phyloP scores from a whole-genome alignment of 2,888 invertebrate genomes.

The Tribolium freemani region DNA sequence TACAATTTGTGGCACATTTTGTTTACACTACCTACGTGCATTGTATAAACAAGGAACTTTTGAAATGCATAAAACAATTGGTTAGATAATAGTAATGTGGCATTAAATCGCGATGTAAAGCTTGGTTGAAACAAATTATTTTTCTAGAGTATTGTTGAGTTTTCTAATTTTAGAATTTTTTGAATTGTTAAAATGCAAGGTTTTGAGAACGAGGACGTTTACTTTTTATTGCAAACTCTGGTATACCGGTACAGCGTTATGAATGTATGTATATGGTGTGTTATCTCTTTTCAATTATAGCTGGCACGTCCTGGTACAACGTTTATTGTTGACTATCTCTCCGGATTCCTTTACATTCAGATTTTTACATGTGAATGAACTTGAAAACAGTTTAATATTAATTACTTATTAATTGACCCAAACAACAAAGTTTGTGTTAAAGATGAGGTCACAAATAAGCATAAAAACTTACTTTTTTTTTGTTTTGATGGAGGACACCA shows the following conservation, averaged over 20 bases:
- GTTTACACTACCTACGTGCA: neutral
- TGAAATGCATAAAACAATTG: neutral
- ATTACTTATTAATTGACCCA: neutral
- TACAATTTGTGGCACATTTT: neutral
- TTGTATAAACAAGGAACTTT: neutral
- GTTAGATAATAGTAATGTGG: neutral
- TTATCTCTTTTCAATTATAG: slow-evolving; percentile 36
- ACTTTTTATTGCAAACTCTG: slow-evolving; percentile 19
- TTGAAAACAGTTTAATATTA: neutral
- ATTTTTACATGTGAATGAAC: slow-evolving; percentile 31
- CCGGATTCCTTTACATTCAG: slow-evolving; percentile 9
- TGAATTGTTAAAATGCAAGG: slow-evolving; percentile 8
- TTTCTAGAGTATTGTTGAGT: neutral
- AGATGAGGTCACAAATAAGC: too few species aligned
- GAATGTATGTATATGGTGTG: slow-evolving; percentile 19
- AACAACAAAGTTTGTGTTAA: too few species aligned
- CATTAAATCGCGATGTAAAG: neutral
- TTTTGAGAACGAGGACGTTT: slow-evolving; percentile 34
- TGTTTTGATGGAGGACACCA: too few species aligned
- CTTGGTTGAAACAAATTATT: neutral
- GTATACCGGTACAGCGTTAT: slow-evolving; percentile 6
- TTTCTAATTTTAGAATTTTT: slow-evolving; percentile 5
- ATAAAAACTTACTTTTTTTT: too few species aligned
- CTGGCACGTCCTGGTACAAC: slow-evolving; percentile 40
- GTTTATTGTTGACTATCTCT: slow-evolving; percentile 32